Percentiles rank a stretch among this genome's conserved stretches.
These are phyloP conservation scores for Drosophila pachea DNA, from an alignment of 1,140 invertebrate species.

Conservation along the genomic window DNA sequence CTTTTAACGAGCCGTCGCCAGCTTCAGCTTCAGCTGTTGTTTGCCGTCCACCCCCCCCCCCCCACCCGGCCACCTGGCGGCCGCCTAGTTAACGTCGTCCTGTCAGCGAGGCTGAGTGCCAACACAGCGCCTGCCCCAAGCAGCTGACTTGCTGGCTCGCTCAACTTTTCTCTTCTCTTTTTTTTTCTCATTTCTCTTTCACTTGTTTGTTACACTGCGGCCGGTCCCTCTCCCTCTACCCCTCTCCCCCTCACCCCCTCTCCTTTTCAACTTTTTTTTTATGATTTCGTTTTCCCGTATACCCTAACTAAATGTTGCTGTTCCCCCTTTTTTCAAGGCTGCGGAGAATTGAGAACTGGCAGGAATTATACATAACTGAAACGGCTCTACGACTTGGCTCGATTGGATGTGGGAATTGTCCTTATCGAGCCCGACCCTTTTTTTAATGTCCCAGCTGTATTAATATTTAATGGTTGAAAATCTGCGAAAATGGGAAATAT, in stretches of 20 bases:
- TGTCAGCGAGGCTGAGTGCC: slow-evolving; percentile 18
- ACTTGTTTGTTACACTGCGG: slow-evolving; percentile 21
- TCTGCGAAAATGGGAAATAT: no score
- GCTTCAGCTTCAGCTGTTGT: not conserved
- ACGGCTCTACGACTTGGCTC: no score
- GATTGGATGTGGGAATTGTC: no score
- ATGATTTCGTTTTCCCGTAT: slow-evolving; percentile 32
- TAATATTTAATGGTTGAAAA: not conserved
- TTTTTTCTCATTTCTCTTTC: not conserved
- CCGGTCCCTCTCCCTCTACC: not conserved
- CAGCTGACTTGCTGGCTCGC: slow-evolving; percentile 7
- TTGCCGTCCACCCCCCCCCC: not conserved
- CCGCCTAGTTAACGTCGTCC: slow-evolving; percentile 38
- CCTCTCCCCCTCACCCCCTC: slow-evolving; percentile 14
- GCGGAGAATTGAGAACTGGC: no score
- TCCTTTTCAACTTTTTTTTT: slow-evolving; percentile 20
- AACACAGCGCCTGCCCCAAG: not conserved
- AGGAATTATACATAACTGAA: no score
- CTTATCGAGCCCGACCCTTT: not conserved
- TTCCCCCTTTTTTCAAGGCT: no score
- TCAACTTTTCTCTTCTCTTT: not conserved
- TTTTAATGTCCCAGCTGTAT: not conserved
- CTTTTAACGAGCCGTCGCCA: slow-evolving; percentile 63
- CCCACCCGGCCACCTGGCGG: not conserved
- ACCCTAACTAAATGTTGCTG: not conserved